Conservation (phyloP, 2,888 invertebrate genomes). For the Drosophila emarginata region DNA sequence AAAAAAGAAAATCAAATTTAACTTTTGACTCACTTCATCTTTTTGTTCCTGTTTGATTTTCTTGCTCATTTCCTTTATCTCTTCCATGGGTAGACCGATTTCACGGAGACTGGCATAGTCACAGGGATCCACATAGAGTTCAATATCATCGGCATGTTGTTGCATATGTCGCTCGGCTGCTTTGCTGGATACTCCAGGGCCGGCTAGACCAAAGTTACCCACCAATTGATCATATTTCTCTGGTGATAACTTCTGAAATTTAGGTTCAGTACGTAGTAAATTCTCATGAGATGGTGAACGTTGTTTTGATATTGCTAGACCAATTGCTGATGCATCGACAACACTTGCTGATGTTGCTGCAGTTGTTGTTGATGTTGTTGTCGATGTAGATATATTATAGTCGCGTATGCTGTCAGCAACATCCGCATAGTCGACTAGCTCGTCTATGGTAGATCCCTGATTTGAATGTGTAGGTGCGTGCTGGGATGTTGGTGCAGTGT, state of each 20-base stretch:
- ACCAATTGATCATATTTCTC: constrained; percentile 80
- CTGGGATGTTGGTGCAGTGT: constrained; percentile 43
- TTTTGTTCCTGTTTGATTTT: constrained; percentile 87
- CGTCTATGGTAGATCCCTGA: constrained; percentile 67
- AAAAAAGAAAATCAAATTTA: background rate
- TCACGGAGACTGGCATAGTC: constrained; percentile 81
- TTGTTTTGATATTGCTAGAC: constrained; percentile 38
- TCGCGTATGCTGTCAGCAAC: constrained; percentile 78
- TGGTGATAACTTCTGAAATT: constrained; percentile 81
- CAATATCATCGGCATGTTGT: constrained; percentile 79
- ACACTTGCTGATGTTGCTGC: constrained; percentile 35
- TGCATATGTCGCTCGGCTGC: constrained; percentile 72
- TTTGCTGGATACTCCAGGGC: constrained; percentile 24
- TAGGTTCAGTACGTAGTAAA: constrained; percentile 77
- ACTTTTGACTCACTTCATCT: constrained; percentile 85
- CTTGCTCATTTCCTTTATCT: constrained; percentile 84
- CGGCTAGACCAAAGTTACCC: constrained; percentile 66
- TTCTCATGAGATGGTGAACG: constrained; percentile 78
- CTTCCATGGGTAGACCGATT: constrained; percentile 83
- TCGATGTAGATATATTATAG: constrained; percentile 53
- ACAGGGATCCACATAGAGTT: constrained; percentile 80
- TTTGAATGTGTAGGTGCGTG: constrained; percentile 54
- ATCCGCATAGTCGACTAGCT: constrained; percentile 78
- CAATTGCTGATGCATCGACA: constrained; percentile 36
- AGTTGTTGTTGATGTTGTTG: constrained; percentile 33